Percentiles rank a stretch among this genome's conserved stretches.
These are phyloP conservation scores for Pelmatolapia mariae DNA, from an alignment of 2,113 vertebrate genomes.

Conservation along the genomic window DNA sequence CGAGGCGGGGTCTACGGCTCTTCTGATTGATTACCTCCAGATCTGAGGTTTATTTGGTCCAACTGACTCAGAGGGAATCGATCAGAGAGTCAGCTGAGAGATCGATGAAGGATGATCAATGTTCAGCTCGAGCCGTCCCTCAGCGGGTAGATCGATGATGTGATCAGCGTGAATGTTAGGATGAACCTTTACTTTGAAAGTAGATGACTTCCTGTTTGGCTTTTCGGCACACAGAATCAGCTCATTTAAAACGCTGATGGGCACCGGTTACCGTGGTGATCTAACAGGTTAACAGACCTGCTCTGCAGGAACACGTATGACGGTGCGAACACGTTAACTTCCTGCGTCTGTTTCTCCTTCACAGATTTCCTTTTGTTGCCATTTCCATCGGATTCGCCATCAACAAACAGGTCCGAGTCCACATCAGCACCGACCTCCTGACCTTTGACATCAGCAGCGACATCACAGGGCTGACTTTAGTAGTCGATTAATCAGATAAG, in stretches of 20 bases:
- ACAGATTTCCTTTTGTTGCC: slow-evolving; percentile 90
- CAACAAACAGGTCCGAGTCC: slow-evolving; percentile 79
- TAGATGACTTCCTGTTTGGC: neutral
- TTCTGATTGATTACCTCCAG: neutral
- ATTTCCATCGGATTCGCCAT: slow-evolving; percentile 93
- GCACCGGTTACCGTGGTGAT: neutral
- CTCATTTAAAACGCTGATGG: neutral
- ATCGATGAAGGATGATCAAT: neutral
- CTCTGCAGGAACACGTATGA: neutral
- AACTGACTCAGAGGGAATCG: neutral
- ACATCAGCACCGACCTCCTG: neutral
- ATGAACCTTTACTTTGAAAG: neutral
- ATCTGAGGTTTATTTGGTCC: neutral
- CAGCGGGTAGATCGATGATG: neutral
- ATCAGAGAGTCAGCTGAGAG: neutral
- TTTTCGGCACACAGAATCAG: neutral
- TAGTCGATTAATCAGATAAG: neutral
- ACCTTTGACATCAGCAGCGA: neutral
- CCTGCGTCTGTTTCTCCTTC: neutral
- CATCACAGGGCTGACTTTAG: neutral
- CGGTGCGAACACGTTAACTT: neutral
- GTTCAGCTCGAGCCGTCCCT: neutral
- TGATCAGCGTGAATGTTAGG: neutral
- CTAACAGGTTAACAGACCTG: neutral
- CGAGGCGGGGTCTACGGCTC: neutral